Evolutionary conservation across 1,140 invertebrate genomes (phyloP), one percentile per base, ranked within the genome.

Genomic region (Lethocerus indicus): DNA sequence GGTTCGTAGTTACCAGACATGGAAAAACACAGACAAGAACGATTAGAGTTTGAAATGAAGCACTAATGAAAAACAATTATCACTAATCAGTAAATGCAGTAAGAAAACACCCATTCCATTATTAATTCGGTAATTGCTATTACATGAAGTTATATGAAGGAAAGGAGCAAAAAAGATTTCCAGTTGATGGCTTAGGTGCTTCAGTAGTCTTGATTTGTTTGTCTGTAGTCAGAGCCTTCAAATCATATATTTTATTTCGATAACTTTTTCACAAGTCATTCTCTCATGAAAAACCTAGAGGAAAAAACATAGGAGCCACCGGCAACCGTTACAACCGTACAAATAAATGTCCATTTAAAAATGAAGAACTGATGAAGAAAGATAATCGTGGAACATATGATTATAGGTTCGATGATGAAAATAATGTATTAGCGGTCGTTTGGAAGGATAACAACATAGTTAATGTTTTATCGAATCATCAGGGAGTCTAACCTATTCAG

Each of bases 241-340:
- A 45, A 47, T 23, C 50, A 72, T 47, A 28, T 2, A 25, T 45
- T 44, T 43, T 52, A 42, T 67, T 55, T 57, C 27, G 54, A 53
- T 39, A 55, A 65, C 59, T 55, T 63, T 57, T 42, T 63, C 52
- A 40, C 61, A 49, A 49, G 58, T 7, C 39, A 12, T 40, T 40
- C 7, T 12, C 7, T 18, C 18, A 40, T 40, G 7, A 40, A 18
- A 12, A 12, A 40, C 23, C 23, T 6, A 20, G n/a, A 14, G 24
- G 12, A 32, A 47, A 29, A 47, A 47, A 47, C 23, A 29, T 18
- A 47, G 3, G 14, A 32, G 41, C 49, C 16, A 50, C 49, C n/a
- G 49, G 49, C 25, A 50, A 25, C 9, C 23, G 28, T 9, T 50
- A 3, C 14, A 45, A 50, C 40, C 23, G 49, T 2, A 50, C 27